These are phyloP conservation scores for Ecliptopera silaceata DNA, from an alignment of 2,888 invertebrate species.

Conservation along the genomic window DNA sequence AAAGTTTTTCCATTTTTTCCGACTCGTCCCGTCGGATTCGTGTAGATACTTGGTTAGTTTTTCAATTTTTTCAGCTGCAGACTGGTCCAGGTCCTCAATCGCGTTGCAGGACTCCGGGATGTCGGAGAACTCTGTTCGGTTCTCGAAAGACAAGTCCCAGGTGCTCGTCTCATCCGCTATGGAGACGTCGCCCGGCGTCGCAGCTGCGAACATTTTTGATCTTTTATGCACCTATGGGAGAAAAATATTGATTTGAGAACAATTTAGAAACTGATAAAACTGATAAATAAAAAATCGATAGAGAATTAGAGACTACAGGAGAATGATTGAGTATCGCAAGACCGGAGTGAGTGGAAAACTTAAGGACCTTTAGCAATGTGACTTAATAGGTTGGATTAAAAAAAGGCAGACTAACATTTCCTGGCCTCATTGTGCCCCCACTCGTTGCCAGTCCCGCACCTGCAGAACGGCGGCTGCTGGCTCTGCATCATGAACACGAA, in stretches of 20 bases:
- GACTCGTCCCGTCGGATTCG: constrained; percentile 35
- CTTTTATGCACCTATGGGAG: constrained; percentile 73
- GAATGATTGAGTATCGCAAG: no score
- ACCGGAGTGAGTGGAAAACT: no score
- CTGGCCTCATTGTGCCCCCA: constrained; percentile 51
- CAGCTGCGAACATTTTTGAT: constrained; percentile 75
- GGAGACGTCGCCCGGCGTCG: constrained; percentile 51
- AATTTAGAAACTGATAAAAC: no score
- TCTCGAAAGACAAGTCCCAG: constrained; percentile 61
- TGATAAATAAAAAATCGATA: no score
- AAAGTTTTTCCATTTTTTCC: constrained; percentile 71
- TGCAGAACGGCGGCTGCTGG: constrained; percentile 56
- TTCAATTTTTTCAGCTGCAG: constrained; percentile 77
- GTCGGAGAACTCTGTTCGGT: constrained; percentile 57
- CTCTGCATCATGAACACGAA: constrained; percentile 65
- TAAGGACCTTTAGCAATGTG: no score
- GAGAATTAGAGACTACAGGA: no score
- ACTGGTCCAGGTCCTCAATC: constrained; percentile 47
- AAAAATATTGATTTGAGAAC: constrained; percentile 10
- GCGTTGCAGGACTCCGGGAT: constrained; percentile 44
- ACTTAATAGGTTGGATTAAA: no score
- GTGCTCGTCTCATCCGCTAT: constrained; percentile 43
- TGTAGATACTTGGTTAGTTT: constrained; percentile 75
- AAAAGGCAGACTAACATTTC: constrained; percentile 69
- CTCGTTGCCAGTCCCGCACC: constrained; percentile 62